These are phyloP conservation scores for Zoanthus gigantus DNA, from an alignment of 92 coral and sea anemone species.

Conservation along the genomic window DNA sequence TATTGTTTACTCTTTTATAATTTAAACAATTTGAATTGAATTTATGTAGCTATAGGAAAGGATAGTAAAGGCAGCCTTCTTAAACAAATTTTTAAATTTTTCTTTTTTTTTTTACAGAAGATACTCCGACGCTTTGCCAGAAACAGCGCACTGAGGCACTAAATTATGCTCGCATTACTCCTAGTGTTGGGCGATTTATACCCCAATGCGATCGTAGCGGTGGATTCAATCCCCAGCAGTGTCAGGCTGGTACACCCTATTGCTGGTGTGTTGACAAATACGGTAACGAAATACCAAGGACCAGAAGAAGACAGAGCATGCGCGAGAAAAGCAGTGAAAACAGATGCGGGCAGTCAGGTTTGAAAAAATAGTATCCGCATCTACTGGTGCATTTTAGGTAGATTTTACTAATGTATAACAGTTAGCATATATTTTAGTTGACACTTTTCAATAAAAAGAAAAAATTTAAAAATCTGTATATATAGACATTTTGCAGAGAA, in stretches of 20 bases:
- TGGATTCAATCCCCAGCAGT: slow-evolving; percentile 77
- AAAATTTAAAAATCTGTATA: neutral
- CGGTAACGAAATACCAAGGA: slow-evolving; percentile 83
- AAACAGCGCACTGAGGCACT: slow-evolving; percentile 48
- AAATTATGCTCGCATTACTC: slow-evolving; percentile 40
- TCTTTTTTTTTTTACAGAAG: neutral
- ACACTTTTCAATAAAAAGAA: too few relatives aligned
- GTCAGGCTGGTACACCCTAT: slow-evolving; percentile 79
- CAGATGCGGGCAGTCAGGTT: slow-evolving; percentile 50
- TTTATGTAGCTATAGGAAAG: neutral
- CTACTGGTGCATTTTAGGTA: neutral
- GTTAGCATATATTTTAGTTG: too few relatives aligned
- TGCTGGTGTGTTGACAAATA: slow-evolving; percentile 96
- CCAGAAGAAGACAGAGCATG: slow-evolving; percentile 53
- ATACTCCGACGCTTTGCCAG: slow-evolving; percentile 51
- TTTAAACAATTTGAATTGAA: neutral
- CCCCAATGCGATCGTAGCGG: slow-evolving; percentile 80
- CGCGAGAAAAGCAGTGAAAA: neutral
- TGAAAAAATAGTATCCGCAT: neutral
- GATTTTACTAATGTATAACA: too few relatives aligned
- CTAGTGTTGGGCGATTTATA: slow-evolving; percentile 55
- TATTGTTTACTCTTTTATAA: too few relatives aligned
- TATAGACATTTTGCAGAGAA: too few relatives aligned
- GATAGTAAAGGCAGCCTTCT: too few relatives aligned
- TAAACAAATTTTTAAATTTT: neutral